Evolutionary conservation across 2,113 vertebrate species (phyloP), one percentile per base, ranked within the genome.

Genomic region (Dasyprocta punctata): DNA sequence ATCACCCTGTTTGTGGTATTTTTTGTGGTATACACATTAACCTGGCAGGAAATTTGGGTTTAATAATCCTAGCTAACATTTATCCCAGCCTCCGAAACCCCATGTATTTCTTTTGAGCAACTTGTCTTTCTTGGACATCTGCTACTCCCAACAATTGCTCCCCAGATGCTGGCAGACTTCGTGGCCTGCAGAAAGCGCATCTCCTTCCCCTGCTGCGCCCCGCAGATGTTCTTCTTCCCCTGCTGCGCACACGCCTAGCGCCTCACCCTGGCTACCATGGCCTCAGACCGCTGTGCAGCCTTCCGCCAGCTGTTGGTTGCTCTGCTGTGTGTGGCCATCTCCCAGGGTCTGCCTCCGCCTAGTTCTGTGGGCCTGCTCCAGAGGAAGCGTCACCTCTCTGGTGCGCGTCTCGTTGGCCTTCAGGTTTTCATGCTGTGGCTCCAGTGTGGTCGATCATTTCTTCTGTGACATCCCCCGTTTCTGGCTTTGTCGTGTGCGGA

Each of bases 161-260:
- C 98, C n/a, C 98, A 98, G 82, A 97, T 97, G 98, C 81, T 98
- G 89, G 82, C 44, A 10, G 97, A 97, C 69, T 97, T 98, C 58
- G 30, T 98, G 84, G 63, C 85, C 4, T 82, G 67, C n/a, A 63
- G 0, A 54, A 98, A 95, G 33, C 96, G 86, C 12, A 96, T 98
- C 73, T 97, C 98, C 19, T 67, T 73, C 20, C 30, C 3, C 17
- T 96, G 97, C 5, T 98, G 97, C 67, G 97, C 86, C n/a, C 1
- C 47, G 1, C 97, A 98, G 89, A 97, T 98, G 96, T 97, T 98
- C n/a, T n/a, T n/a, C n/a, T n/a, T n/a, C n/a, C n/a, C n/a, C n/a
- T n/a, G n/a, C n/a, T n/a, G n/a, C n/a, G n/a, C n/a, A n/a, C n/a
- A n/a, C n/a, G n/a, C n/a, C n/a, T n/a, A n/a, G n/a, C n/a, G n/a